Conservation (phyloP, 2,113 vertebrate genomes). For the Podocnemis expansa region DNA sequence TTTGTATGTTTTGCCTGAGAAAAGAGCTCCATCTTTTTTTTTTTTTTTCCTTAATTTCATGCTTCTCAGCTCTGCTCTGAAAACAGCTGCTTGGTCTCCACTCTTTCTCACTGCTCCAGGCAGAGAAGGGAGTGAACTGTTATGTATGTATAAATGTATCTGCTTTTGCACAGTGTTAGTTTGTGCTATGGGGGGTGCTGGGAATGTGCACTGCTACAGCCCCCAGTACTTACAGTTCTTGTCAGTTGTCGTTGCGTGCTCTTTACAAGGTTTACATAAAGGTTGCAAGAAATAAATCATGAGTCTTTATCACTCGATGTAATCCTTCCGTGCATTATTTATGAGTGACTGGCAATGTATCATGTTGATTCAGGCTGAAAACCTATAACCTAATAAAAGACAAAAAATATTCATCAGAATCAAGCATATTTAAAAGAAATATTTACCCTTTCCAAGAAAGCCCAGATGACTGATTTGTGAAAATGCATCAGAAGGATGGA, state of each 20-base stretch:
- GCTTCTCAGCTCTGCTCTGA: background rate
- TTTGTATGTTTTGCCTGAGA: background rate
- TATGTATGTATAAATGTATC: background rate
- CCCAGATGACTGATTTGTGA: conserved; percentile 18
- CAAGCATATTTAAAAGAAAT: background rate
- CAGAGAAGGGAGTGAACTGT: background rate
- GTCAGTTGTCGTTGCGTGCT: background rate
- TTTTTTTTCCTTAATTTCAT: background rate
- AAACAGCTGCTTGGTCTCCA: background rate
- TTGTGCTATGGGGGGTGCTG: background rate
- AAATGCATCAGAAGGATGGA: conserved; percentile 22
- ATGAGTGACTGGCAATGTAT: conserved; percentile 50
- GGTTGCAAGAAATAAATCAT: conserved; percentile 63
- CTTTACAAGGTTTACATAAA: conserved; percentile 68
- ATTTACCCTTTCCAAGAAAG: conserved; percentile 33
- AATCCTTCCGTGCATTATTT: conserved; percentile 64
- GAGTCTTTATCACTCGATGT: conserved; percentile 53
- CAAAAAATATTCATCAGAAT: conserved; percentile 38
- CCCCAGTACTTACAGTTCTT: background rate
- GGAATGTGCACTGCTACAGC: background rate
- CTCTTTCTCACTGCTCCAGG: background rate
- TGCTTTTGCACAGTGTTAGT: background rate
- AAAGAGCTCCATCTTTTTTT: background rate
- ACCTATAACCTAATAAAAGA: conserved; percentile 52
- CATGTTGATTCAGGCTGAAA: conserved; percentile 15